Evolutionary conservation across 2,113 vertebrate genomes (phyloP).

Genomic region (Egretta garzetta): DNA sequence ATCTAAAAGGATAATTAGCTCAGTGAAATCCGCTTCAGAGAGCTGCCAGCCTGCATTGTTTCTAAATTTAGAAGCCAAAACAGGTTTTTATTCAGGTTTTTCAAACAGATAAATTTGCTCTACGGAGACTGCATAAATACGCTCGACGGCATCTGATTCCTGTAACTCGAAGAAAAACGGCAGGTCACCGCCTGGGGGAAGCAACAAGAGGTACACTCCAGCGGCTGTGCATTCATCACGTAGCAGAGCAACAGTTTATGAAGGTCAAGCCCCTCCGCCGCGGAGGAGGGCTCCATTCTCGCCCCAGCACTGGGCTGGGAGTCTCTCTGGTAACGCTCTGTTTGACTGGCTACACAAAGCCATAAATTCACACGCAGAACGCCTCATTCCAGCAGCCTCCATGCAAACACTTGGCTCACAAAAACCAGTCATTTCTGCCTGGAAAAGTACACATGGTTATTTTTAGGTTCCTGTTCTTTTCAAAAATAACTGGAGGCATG

Average conservation of each 20-base stretch:
- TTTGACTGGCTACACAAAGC: neutral
- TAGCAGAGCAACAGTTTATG: neutral
- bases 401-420: slow-evolving; percentile 39
- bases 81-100: slow-evolving; percentile 15
- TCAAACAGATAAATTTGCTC: neutral
- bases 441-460: slow-evolving; percentile 65
- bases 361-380: neutral
- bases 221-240: neutral
- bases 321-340: neutral
- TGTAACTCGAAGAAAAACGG: neutral
- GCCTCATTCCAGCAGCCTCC: slow-evolving; percentile 23
- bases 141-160: neutral
- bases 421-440: slow-evolving; percentile 13
- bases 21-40: slow-evolving; percentile 24
- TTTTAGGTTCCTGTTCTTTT: slow-evolving; percentile 63
- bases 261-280: neutral
- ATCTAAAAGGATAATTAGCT: slow-evolving; percentile 62
- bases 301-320: neutral
- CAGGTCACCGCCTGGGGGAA: neutral
- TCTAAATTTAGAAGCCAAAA: slow-evolving; percentile 30
- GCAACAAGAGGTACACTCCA: neutral
- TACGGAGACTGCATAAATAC: neutral
- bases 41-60: slow-evolving; percentile 10
- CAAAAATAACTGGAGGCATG: slow-evolving; percentile 47
- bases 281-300: neutral